Percentiles rank a stretch among this genome's conserved stretches.
Conservation (phyloP, 2,113 vertebrate species). For the Rhipidura dahli region DNA sequence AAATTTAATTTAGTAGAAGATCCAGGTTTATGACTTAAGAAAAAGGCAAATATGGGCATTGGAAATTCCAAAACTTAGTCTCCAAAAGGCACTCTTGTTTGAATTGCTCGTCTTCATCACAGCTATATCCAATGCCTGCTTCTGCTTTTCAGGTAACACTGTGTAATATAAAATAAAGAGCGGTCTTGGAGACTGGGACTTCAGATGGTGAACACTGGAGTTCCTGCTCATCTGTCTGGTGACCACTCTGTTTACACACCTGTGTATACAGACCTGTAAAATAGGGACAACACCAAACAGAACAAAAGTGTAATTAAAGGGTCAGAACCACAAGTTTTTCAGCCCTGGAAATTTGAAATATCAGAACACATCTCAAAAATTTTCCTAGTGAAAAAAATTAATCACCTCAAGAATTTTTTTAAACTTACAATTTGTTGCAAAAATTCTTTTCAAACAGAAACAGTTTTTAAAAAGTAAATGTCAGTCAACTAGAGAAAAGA, state of each 20-base stretch:
- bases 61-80: background rate
- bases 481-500: background rate
- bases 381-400: background rate
- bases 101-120: background rate
- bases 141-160: background rate
- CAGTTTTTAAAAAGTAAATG: background rate
- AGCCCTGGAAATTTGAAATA: background rate
- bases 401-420: background rate
- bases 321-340: background rate
- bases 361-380: background rate
- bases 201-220: background rate
- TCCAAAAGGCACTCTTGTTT: background rate
- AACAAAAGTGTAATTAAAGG: background rate
- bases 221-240: background rate
- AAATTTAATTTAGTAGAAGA: background rate
- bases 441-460: background rate
- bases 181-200: background rate
- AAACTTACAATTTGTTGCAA: background rate
- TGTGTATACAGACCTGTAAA: background rate
- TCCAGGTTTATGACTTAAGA: background rate
- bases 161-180: background rate
- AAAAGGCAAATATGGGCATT: background rate
- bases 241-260: background rate
- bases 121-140: background rate
- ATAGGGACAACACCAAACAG: background rate